Base-by-base conservation (phyloP, 2,113 vertebrate species). In the Syrrhaptes paradoxus region DNA sequence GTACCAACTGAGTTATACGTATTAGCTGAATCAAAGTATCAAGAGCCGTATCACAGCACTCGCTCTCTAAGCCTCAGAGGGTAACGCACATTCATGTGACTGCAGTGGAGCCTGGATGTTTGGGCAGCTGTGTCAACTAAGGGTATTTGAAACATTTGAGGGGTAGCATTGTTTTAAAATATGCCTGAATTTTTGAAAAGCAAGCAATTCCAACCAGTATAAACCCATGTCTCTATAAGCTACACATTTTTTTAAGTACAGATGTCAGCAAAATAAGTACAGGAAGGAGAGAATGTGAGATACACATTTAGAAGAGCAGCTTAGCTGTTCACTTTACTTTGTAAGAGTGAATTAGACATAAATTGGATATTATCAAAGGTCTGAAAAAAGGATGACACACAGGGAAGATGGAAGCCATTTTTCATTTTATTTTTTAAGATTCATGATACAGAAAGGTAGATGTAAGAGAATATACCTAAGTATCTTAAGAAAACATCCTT, bases 61-160 rank as follows among this genome's bases (percentile, higher is more conserved):
- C 52, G 32, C 81, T 96, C 90, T 71, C 85, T 91, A 76, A 93
- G 52, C 68, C 49, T 96, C 49, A 1, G 13, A 57, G 0, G 4
- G 65, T 66, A 87, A 78, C 79, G 57, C 75, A 51, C 8, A 10
- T 85, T 89, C 90, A 29, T 24, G 85, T 70, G 80, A 91, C 87
- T 68, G 48, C 45, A 61, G 67, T 45, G 59, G 73, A 87, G 89
- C 93, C 82, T 38, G n/a, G 66, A 38, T 80, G 76, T 94, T 97
- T 95, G 89, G 92, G 97, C 81, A 97, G 90, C 91, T 95, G 80
- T 91, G 91, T 93, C 94, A 97, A 22, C 93, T 85, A 49, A 38
- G 41, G 95, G 43, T 80, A 92, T 76, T 54, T 62, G 73, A 85
- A 81, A 87, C 72, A 89, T 71, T 58, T 81, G 62, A 85, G 81